phyloP scores from a whole-genome alignment of 2,113 vertebrate genomes.

The Python bivittatus region DNA sequence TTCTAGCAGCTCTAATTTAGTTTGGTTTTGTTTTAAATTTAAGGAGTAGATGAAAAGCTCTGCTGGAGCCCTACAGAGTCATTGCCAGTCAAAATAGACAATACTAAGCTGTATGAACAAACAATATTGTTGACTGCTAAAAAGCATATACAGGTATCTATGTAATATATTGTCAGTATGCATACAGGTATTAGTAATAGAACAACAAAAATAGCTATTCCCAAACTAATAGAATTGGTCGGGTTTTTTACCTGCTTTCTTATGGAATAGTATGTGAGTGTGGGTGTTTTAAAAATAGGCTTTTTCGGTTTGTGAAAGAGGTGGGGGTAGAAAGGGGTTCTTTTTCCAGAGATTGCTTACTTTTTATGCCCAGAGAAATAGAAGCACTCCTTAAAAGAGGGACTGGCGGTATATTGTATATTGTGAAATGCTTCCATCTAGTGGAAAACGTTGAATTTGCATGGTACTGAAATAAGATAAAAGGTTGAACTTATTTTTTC shows the following conservation, averaged over 20 bases:
- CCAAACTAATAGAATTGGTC: not conserved
- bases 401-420: too few relatives aligned
- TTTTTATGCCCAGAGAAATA: not conserved
- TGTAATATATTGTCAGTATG: not conserved
- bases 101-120: not conserved
- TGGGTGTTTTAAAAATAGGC: not conserved
- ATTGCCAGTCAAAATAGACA: not conserved
- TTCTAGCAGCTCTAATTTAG: not conserved
- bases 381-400: not conserved
- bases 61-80: not conserved
- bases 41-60: not conserved
- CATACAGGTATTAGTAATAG: not conserved
- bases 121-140: not conserved
- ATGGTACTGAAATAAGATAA: not conserved
- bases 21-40: not conserved
- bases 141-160: not conserved
- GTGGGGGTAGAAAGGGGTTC: not conserved
- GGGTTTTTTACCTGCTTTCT: not conserved
- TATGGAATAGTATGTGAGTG: not conserved
- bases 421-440: constrained; percentile 68
- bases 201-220: not conserved
- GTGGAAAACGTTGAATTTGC: constrained; percentile 18
- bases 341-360: not conserved
- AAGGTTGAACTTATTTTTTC: accelerated
- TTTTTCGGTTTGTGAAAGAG: not conserved